Percentiles rank a stretch among this genome's conserved stretches.
These are phyloP conservation scores for Luperina nickerlii DNA, from an alignment of 2,888 invertebrate genomes.

Conservation along the genomic window DNA sequence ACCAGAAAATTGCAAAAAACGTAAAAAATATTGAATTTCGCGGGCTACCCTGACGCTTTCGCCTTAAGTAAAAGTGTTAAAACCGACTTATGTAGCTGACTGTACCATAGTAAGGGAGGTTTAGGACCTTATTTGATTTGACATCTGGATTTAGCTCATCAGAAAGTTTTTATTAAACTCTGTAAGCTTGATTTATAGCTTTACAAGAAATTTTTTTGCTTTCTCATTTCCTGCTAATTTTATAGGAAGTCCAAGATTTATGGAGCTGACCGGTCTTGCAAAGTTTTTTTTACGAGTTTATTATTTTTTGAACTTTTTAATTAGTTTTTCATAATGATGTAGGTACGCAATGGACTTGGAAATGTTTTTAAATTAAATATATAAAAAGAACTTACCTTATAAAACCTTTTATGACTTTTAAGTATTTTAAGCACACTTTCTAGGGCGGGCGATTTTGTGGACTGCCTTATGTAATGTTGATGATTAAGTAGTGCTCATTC, in stretches of 20 bases:
- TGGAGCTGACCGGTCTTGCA: conserved; percentile 15
- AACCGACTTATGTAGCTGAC: neutral
- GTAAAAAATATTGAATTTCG: too few relatives aligned
- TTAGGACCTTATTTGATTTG: conserved; percentile 60
- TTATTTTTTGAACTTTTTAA: conserved; percentile 20
- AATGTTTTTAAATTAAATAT: neutral
- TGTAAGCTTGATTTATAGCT: conserved; percentile 66
- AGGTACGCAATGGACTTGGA: neutral
- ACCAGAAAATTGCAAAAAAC: too few relatives aligned
- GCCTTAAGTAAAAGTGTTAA: neutral
- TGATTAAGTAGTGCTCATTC: neutral
- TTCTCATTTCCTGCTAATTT: conserved; percentile 57
- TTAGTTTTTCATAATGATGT: conserved; percentile 9
- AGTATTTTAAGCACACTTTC: too few relatives aligned
- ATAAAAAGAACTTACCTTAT: neutral
- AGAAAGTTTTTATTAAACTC: conserved; percentile 70
- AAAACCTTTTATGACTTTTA: neutral
- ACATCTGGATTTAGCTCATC: conserved; percentile 68
- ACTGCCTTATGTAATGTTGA: neutral
- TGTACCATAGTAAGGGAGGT: conserved; percentile 35
- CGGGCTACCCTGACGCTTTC: too few relatives aligned
- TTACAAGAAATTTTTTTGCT: conserved; percentile 46
- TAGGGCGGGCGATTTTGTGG: too few relatives aligned
- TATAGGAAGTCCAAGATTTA: conserved; percentile 48
- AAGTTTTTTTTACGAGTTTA: conserved; percentile 16